phyloP scores from a whole-genome alignment of 2,888 invertebrate species.

The Drosophila fungiperda region DNA sequence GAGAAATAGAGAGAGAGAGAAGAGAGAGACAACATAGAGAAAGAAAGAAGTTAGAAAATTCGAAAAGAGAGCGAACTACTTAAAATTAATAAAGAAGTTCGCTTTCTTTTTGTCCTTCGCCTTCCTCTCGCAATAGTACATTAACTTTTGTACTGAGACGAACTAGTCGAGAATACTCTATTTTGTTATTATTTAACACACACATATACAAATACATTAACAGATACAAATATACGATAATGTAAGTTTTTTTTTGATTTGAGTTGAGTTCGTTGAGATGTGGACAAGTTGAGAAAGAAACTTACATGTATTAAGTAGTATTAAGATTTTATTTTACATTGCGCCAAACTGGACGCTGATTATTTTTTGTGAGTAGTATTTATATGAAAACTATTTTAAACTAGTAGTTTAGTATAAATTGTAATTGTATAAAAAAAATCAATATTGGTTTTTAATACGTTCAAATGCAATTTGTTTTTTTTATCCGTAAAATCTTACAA shows the following conservation, averaged over 20 bases:
- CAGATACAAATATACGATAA: slow-evolving; percentile 69
- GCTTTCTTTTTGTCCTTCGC: slow-evolving; percentile 22
- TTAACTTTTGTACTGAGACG: slow-evolving; percentile 62
- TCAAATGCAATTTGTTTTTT: slow-evolving; percentile 84
- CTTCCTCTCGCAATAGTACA: slow-evolving; percentile 37
- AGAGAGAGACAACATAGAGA: slow-evolving; percentile 9
- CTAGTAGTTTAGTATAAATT: slow-evolving; percentile 45
- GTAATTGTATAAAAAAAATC: slow-evolving; percentile 47
- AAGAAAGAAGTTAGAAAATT: slow-evolving; percentile 14
- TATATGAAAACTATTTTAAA: slow-evolving; percentile 66
- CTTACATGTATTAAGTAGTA: slow-evolving; percentile 23
- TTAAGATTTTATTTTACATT: slow-evolving; percentile 63
- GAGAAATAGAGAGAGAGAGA: slow-evolving; percentile 14
- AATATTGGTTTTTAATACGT: slow-evolving; percentile 65
- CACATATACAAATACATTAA: slow-evolving; percentile 80
- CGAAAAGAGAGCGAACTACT: slow-evolving; percentile 10
- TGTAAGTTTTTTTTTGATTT: slow-evolving; percentile 32
- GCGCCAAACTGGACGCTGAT: slow-evolving; percentile 48
- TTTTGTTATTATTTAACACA: neutral
- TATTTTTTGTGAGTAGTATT: slow-evolving; percentile 50
- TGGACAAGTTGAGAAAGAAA: slow-evolving; percentile 38
- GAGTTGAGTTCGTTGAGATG: slow-evolving; percentile 52
- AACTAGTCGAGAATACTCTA: slow-evolving; percentile 30
- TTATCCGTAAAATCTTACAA: slow-evolving; percentile 56
- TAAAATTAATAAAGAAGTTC: slow-evolving; percentile 5